Evolutionary conservation across 2,888 invertebrate species (phyloP).

Genomic region (Eulithis testata): DNA sequence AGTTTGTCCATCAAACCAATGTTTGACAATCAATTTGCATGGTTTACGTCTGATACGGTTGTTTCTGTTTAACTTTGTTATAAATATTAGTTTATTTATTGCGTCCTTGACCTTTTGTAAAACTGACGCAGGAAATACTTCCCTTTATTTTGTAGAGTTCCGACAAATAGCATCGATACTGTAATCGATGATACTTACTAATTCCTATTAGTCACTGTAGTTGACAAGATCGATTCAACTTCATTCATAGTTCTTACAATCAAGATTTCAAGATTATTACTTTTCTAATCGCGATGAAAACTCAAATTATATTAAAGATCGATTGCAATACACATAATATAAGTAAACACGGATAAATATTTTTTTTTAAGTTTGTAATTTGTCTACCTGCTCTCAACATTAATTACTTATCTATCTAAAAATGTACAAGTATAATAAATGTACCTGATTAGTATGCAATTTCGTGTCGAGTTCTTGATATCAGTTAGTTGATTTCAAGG

Average conservation of each 20-base stretch:
- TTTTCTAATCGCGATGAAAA: no score
- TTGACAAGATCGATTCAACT: no score
- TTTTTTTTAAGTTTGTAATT: neutral
- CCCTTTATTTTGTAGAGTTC: no score
- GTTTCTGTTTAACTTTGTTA: constrained; percentile 6
- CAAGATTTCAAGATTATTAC: no score
- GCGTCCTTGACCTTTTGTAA: constrained; percentile 1
- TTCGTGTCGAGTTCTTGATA: constrained; percentile 5
- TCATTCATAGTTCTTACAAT: no score
- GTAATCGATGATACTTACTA: no score
- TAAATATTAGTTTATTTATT: neutral
- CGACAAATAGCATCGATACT: no score
- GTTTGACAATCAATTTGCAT: constrained; percentile 22
- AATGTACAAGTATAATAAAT: no score
- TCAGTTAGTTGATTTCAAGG: neutral
- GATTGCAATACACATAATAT: no score
- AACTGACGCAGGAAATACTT: neutral
- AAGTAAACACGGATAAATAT: neutral
- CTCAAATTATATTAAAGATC: no score
- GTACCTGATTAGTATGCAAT: constrained; percentile 3
- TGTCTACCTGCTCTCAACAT: constrained; percentile 10
- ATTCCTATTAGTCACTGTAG: no score
- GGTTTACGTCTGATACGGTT: constrained; percentile 12
- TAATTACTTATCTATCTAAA: constrained; percentile 9
- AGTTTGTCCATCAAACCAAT: constrained; percentile 7